phyloP scores from a whole-genome alignment of 53 echinoderm and acorn worm species.

The Crossaster papposus region DNA sequence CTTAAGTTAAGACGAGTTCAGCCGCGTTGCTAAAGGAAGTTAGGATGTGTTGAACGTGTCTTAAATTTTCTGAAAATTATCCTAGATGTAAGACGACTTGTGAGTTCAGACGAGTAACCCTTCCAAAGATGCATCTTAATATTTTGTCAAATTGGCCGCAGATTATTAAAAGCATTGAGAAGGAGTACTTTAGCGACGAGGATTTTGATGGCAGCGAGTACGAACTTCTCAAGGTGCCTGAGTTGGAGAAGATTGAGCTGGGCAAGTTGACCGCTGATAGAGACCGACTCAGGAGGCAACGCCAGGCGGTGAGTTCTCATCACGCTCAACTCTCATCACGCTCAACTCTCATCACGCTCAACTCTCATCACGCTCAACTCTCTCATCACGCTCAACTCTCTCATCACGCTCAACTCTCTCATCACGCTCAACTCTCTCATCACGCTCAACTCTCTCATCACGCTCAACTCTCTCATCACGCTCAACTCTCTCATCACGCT shows the following conservation, averaged over 20 bases:
- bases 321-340: no score
- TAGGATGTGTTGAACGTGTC: no score
- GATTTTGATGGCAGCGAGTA: slow-evolving; percentile 79
- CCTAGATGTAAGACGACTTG: not conserved
- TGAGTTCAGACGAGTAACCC: no score
- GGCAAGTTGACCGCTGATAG: slow-evolving; percentile 76
- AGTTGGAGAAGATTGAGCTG: slow-evolving; percentile 65
- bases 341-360: no score
- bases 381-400: not conserved
- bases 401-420: no score
- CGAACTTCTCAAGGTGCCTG: slow-evolving; percentile 86
- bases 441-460: no score
- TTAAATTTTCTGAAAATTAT: no score
- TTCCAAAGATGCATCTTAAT: no score
- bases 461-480: not conserved
- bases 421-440: not conserved
- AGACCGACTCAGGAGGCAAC: slow-evolving; percentile 79
- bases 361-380: not conserved
- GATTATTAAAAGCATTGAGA: slow-evolving; percentile 94
- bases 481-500: no score
- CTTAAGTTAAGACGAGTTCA: no score
- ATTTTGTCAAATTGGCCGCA: no score
- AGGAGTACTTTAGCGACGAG: slow-evolving; percentile 84
- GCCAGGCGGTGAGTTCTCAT: slow-evolving; percentile 80
- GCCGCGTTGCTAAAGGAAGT: no score